Conservation (phyloP, 2,113 vertebrate genomes). For the Perca flavescens region DNA sequence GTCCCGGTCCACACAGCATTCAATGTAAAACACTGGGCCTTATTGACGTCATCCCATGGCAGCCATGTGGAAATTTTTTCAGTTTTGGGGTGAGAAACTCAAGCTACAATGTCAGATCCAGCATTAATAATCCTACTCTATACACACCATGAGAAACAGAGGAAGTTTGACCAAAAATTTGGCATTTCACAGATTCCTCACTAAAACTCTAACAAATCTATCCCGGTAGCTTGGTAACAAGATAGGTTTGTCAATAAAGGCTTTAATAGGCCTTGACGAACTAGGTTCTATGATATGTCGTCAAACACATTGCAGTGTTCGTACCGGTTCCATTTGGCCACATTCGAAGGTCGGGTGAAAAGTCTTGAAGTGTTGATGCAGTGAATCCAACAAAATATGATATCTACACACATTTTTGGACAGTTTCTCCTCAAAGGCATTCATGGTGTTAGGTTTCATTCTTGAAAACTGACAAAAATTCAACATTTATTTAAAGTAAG, state of each 20-base stretch:
- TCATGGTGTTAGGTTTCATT: neutral
- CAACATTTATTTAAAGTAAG: neutral
- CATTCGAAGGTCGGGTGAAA: neutral
- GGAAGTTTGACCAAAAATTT: conserved; percentile 8
- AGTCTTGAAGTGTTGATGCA: neutral
- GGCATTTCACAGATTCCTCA: neutral
- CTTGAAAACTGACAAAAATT: neutral
- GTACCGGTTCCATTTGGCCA: neutral
- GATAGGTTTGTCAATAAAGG: neutral
- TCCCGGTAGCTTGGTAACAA: conserved; percentile 3
- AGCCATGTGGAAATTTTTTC: neutral
- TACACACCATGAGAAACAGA: neutral
- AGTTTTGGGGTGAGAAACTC: conserved; percentile 4
- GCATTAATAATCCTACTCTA: neutral
- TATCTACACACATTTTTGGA: neutral
- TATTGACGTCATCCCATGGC: neutral
- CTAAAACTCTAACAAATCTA: neutral
- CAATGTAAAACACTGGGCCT: neutral
- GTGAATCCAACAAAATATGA: neutral
- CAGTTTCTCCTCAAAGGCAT: neutral
- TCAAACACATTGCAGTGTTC: neutral
- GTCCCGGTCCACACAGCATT: neutral
- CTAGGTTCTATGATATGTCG: neutral
- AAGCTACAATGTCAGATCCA: neutral
- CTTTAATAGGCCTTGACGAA: neutral